Base-by-base conservation (phyloP, 2,113 vertebrate genomes). In the Triplophysa siluroides region DNA sequence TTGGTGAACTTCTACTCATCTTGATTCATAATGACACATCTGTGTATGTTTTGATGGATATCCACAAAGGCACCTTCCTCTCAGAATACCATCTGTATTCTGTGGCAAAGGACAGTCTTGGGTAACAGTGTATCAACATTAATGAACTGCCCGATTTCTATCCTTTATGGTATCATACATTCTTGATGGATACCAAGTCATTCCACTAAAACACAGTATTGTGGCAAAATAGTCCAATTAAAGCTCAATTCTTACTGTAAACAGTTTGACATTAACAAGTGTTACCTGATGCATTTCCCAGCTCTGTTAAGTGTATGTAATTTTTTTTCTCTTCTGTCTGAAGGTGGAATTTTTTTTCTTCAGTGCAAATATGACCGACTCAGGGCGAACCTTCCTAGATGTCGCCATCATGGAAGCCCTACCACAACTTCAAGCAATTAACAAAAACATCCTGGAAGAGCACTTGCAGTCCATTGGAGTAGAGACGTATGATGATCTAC, bases 391-490 rank as follows among this genome's bases (percentile, higher is more conserved):
- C 45, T 83, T 83, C 62, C 10, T 80, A 80, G 54, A 63, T 72
- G 56, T 43, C 9, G 23, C 61, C 78, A 68, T 83, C 61, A 80
- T 72, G 62, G 70, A 83, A 33, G 77, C 62, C 82, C 79, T 76
- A 26, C 70, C 78, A 81, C 58, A 72, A 67, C 66, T 83, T 77
- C 41, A 65, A 76, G 45, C 66, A 38, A 45, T 83, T 7, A 65
- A 77, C 75, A 77, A 80, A 43, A 45, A 77, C 68, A 80, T 83
- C 75, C 43, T 80, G 63, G 72, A 78, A 83, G 33, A 80, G 63
- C 65, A 67, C 78, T 70, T 81, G 45, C 78, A 83, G n/a, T 83
- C 66, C 43, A 54, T 77, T 80, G 78, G 78, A 50, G 78, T 80
- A 6, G 60, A 66, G 69, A 58, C 60, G 2, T 73, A 50, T 64